These are phyloP conservation scores for Dicentrarchus labrax DNA, from an alignment of 2,113 vertebrate genomes.

Conservation along the genomic window DNA sequence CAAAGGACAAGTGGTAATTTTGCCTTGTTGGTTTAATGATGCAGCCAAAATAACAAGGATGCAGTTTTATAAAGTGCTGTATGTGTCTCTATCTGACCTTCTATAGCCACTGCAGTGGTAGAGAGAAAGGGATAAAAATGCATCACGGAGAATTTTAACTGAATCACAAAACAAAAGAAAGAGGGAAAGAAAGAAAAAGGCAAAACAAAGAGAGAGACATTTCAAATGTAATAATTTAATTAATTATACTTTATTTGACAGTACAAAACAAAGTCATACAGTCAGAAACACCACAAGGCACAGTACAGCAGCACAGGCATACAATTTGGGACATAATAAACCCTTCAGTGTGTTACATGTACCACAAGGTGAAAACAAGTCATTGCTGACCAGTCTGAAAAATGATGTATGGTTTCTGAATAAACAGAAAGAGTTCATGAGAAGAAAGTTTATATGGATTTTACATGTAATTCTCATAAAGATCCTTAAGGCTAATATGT, in stretches of 20 bases:
- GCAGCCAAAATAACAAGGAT: background rate
- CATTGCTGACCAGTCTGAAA: conserved; percentile 31
- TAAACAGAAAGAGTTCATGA: conserved; percentile 39
- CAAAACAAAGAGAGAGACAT: background rate
- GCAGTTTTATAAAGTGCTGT: background rate
- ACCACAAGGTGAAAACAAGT: conserved; percentile 54
- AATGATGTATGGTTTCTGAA: conserved; percentile 26
- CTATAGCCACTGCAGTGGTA: background rate
- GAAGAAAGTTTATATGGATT: conserved; percentile 3
- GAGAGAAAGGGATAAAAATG: background rate
- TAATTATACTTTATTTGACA: conserved; percentile 72
- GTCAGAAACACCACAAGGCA: conserved; percentile 74
- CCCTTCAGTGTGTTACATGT: conserved; percentile 62
- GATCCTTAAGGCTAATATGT: conserved; percentile 60
- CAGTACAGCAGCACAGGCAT: conserved; percentile 74
- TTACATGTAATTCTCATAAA: conserved; percentile 27
- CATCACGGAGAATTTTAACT: background rate
- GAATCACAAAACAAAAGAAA: background rate
- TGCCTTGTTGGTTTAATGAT: background rate
- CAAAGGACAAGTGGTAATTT: background rate
- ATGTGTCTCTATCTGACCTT: background rate
- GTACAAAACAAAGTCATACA: conserved; percentile 76
- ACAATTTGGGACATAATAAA: conserved; percentile 63
- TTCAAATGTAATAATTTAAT: conserved; percentile 50
- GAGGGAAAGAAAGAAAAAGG: background rate